These are phyloP conservation scores for Poecilobothrus nobilitatus DNA, from an alignment of 2,888 invertebrate species.

Conservation along the genomic window DNA sequence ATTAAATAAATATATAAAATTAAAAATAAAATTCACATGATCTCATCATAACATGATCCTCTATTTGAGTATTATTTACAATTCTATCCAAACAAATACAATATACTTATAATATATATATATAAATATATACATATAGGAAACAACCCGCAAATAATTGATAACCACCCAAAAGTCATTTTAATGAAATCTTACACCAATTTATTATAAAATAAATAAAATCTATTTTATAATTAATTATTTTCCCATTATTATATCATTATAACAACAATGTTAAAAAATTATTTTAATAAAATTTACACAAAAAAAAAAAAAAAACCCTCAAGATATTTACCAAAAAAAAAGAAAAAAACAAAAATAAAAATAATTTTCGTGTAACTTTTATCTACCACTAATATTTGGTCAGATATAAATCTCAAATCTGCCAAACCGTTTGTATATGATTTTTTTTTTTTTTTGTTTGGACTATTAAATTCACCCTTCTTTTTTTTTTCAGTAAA, in stretches of 20 bases:
- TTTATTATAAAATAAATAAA: neutral
- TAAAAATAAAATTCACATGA: too few species aligned
- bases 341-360: neutral
- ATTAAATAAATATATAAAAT: too few species aligned
- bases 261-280: neutral
- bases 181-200: neutral
- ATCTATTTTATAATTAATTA: neutral
- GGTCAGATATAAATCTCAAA: slow-evolving; percentile 4
- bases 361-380: neutral
- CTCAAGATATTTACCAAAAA: too few species aligned
- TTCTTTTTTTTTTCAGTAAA: neutral
- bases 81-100: too few species aligned
- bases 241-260: slow-evolving; percentile 3
- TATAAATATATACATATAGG: too few species aligned
- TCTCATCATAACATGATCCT: too few species aligned
- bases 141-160: too few species aligned
- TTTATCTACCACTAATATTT: slow-evolving; percentile 1
- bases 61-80: too few species aligned
- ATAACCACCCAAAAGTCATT: neutral
- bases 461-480: neutral
- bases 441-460: neutral
- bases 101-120: too few species aligned
- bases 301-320: too few species aligned
- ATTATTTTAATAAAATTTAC: too few species aligned
- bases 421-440: neutral